Evolutionary conservation across 2,113 vertebrate species (phyloP).

Genomic region (Periophthalmodon schlosseri): DNA sequence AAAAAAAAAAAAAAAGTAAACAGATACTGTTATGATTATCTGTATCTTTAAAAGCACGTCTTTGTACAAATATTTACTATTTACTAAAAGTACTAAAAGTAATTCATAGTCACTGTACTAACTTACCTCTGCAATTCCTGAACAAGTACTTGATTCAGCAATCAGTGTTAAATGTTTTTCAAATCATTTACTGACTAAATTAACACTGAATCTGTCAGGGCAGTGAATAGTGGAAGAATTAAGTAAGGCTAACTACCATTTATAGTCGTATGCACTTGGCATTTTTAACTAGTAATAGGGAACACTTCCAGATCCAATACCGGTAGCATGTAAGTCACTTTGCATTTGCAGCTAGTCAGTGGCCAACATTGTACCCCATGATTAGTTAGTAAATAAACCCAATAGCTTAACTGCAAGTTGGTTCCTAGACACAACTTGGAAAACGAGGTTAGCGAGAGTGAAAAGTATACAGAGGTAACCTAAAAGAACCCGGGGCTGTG

Average conservation of each 20-base stretch:
- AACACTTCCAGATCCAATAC: not conserved
- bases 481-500: not conserved
- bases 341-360: not conserved
- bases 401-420: not conserved
- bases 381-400: not conserved
- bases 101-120: not conserved
- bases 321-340: not conserved
- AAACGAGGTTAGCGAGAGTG: not conserved
- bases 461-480: not conserved
- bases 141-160: not conserved
- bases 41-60: not conserved
- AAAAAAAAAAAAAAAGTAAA: no score
- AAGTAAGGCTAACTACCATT: no score
- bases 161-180: not conserved
- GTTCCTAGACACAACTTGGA: not conserved
- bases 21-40: no score
- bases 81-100: not conserved
- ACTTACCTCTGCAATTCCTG: not conserved
- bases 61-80: not conserved
- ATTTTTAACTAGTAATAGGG: not conserved
- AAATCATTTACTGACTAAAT: not conserved
- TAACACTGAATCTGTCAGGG: not conserved
- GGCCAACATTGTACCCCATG: not conserved
- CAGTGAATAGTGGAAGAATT: not conserved
- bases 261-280: not conserved